A percentile compares a stretch with the other conserved stretches of the same genome.
phyloP scores from a whole-genome alignment of 2,113 vertebrate genomes.

The Egretta garzetta region DNA sequence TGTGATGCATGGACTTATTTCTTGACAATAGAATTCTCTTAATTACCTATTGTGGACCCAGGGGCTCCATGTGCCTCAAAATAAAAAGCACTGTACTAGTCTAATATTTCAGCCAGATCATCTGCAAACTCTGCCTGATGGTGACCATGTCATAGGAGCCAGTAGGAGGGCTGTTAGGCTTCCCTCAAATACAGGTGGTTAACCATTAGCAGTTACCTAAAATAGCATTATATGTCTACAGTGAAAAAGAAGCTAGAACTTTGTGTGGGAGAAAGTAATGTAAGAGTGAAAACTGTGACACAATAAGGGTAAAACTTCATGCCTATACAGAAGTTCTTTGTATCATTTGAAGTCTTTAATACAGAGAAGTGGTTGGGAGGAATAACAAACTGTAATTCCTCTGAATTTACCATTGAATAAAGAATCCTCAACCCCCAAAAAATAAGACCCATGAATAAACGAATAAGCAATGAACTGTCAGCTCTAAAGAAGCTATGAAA shows the following conservation, averaged over 20 bases:
- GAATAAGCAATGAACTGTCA: neutral
- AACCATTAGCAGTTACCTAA: neutral
- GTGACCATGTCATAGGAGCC: neutral
- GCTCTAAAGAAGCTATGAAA: slow-evolving; percentile 6
- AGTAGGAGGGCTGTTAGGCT: neutral
- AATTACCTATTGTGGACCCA: neutral
- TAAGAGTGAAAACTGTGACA: neutral
- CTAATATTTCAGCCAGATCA: neutral
- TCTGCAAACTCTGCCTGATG: neutral
- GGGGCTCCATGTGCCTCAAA: neutral
- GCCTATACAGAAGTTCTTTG: neutral
- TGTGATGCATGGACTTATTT: neutral
- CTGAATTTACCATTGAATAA: neutral
- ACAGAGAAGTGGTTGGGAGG: neutral
- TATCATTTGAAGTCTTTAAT: neutral
- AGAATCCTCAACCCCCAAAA: neutral
- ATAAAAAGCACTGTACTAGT: neutral
- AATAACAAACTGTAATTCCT: neutral
- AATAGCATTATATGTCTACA: neutral
- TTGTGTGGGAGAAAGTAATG: neutral
- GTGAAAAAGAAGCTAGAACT: neutral
- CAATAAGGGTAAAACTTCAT: neutral
- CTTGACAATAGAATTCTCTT: neutral
- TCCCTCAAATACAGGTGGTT: neutral
- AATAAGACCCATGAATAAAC: neutral